Evolutionary conservation across 1,140 invertebrate genomes (phyloP).

Genomic region (Plodia interpunctella): DNA sequence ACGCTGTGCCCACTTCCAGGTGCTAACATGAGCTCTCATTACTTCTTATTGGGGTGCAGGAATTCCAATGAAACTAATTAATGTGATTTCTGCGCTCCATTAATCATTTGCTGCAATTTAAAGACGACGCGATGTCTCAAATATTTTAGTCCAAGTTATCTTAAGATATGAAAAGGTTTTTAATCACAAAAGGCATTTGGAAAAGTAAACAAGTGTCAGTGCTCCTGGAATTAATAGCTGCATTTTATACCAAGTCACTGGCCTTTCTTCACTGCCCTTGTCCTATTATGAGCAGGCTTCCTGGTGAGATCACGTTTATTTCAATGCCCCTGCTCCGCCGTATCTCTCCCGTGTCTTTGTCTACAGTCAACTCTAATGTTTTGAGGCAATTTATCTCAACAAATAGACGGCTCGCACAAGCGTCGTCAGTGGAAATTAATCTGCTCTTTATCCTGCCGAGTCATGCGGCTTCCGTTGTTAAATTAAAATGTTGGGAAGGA

Average conservation of each 20-base stretch:
- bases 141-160: too few species aligned
- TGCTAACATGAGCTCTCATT: constrained; percentile 40
- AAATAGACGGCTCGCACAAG: constrained; percentile 27
- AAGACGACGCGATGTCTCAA: too few species aligned
- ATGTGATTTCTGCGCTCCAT: constrained; percentile 8
- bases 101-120: not conserved
- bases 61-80: constrained; percentile 33
- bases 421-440: constrained; percentile 56
- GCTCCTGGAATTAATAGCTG: not conserved
- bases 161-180: not conserved
- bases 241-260: constrained; percentile 44
- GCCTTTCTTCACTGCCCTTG: constrained; percentile 48
- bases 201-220: not conserved
- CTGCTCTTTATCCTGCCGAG: constrained; percentile 55
- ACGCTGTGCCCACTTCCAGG: constrained; percentile 60
- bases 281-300: constrained; percentile 51
- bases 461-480: constrained; percentile 69
- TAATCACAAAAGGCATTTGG: constrained; percentile 21
- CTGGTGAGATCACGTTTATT: constrained; percentile 64
- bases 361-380: constrained; percentile 32
- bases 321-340: constrained; percentile 38
- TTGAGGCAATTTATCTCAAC: constrained; percentile 52
- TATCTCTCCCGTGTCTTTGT: constrained; percentile 39
- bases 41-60: constrained; percentile 31
- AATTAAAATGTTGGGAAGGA: constrained; percentile 55